Conservation (phyloP, 2,888 invertebrate species). For the Thera obeliscata region DNA sequence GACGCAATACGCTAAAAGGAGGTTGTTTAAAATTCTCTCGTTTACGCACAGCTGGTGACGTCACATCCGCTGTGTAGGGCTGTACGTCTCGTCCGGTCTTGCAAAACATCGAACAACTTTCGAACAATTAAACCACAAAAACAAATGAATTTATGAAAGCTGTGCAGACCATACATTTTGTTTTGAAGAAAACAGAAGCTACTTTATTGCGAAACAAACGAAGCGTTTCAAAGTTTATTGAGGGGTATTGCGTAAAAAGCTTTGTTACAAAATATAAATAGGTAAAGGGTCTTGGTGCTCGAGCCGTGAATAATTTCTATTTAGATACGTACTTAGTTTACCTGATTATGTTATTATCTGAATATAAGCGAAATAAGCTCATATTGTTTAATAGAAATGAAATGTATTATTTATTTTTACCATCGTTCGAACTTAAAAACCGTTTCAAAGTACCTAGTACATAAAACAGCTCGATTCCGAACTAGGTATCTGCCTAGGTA, state of each 20-base stretch:
- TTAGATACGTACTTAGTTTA: neutral
- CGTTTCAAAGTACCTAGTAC: no score
- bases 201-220: neutral
- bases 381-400: no score
- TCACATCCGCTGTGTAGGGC: conserved; percentile 70
- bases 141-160: conserved; percentile 14
- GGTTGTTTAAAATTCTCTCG: conserved; percentile 82
- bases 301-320: neutral
- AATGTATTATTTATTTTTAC: no score
- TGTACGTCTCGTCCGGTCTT: conserved; percentile 68
- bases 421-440: no score
- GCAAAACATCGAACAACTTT: conserved; percentile 17
- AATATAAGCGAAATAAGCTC: neutral
- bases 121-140: conserved; percentile 32
- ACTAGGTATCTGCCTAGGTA: no score
- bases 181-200: neutral
- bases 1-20: conserved; percentile 73
- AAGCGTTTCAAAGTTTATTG: neutral
- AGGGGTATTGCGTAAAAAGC: neutral
- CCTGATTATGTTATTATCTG: neutral
- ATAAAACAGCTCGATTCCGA: no score
- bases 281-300: neutral
- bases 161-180: neutral
- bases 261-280: neutral
- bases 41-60: conserved; percentile 76